These are phyloP conservation scores for Chamaea fasciata DNA, from an alignment of 2,113 vertebrate species.

Conservation along the genomic window DNA sequence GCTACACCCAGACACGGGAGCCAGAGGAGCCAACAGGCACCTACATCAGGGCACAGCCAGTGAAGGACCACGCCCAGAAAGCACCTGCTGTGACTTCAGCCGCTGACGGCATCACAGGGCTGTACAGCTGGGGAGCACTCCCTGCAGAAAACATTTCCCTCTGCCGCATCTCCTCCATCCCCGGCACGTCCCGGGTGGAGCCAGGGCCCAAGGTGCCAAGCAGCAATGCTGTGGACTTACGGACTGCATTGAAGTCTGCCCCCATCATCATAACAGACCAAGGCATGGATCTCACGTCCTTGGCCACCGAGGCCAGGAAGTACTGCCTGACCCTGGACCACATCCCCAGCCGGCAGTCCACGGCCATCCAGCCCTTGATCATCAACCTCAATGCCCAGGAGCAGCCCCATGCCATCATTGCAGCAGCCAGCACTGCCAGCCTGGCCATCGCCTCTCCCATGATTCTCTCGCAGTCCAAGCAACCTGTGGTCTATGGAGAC, in stretches of 20 bases:
- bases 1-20: slow-evolving; percentile 75
- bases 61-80: slow-evolving; percentile 69
- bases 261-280: slow-evolving; percentile 98
- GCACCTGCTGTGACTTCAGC: slow-evolving; percentile 67
- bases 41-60: slow-evolving; percentile 67
- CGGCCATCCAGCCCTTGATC: slow-evolving; percentile 89
- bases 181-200: slow-evolving; percentile 83
- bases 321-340: slow-evolving; percentile 88
- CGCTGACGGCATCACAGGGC: slow-evolving; percentile 67
- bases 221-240: slow-evolving; percentile 85
- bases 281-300: slow-evolving; percentile 95
- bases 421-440: slow-evolving; percentile 83
- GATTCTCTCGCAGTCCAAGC: slow-evolving; percentile 88
- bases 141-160: slow-evolving; percentile 89
- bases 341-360: slow-evolving; percentile 83
- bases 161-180: slow-evolving; percentile 87
- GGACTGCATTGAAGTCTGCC: slow-evolving; percentile 83
- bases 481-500: slow-evolving; percentile 89
- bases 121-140: slow-evolving; percentile 80
- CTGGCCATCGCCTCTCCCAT: slow-evolving; percentile 87
- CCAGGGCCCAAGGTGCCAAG: slow-evolving; percentile 78
- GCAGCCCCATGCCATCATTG: slow-evolving; percentile 83
- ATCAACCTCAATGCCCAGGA: slow-evolving; percentile 97
- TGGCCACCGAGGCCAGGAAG: slow-evolving; percentile 88
- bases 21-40: slow-evolving; percentile 64